Base-by-base conservation (phyloP, 2,113 vertebrate species). In the Elachura formosa region DNA sequence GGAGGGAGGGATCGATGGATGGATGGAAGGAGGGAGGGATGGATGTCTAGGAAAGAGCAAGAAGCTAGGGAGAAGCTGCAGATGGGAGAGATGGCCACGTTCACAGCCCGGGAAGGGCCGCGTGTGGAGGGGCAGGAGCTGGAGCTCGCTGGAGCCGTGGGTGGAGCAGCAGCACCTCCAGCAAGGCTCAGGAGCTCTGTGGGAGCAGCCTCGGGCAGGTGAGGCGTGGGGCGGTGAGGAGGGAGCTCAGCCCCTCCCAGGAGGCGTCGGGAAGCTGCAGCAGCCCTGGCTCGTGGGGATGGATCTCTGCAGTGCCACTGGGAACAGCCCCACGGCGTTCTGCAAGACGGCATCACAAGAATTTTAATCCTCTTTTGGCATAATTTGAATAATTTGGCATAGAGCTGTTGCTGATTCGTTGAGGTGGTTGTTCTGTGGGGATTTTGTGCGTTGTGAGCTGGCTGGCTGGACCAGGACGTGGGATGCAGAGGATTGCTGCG, bases 341-440 rank as follows among this genome's bases (percentile, higher is more conserved):
- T 94, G 89, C 59, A 29, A 79, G 49, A 36, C 88, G 89, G 83
- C 80, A 74, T 86, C 33, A 25, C 52, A 84, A 56, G 76, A 86
- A 93, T 96, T 56, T 94, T 88, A 93, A 90, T 96, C 93, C 72
- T 90, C 76, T 88, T 79, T 85, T 84, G n/a, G 54, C 89, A 58
- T 95, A 36, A 78, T 93, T 90, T 59, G 48, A 94, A 77, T 95
- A 43, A 75, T 75, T 74, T 85, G 82, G 45, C 62, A 1, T 49
- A 26, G 51, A 73, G 51, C 67, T 66, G 45, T 69, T 73, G 36
- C 45, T 54, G 49, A 48, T 84, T 69, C 89, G 46, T 76, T 58
- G 59, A 33, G 26, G 6, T 55, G 24, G 48, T 75, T 74, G 5
- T 68, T 69, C 41, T 12, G 9, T n/a, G 7, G 69, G 6, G 0